Evolutionary conservation across 2,888 invertebrate genomes (phyloP).

Genomic region (Troilus luridus): DNA sequence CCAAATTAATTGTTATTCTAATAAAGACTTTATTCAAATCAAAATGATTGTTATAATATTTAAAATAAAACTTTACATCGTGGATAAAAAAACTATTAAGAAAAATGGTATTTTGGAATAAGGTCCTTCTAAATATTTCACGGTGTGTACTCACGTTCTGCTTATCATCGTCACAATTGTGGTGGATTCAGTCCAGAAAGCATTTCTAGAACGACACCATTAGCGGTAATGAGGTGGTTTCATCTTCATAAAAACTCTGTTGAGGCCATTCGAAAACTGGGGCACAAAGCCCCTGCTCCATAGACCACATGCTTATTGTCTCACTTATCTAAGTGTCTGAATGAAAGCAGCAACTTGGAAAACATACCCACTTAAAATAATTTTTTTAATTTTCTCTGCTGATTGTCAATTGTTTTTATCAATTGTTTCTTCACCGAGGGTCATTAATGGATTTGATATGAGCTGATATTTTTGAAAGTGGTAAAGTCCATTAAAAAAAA

Average conservation of each 20-base stretch:
- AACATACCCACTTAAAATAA: neutral
- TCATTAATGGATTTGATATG: too few relatives aligned
- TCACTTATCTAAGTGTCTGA: neutral
- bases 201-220: neutral
- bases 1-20: too few relatives aligned
- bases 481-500: too few relatives aligned
- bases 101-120: neutral
- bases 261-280: neutral
- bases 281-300: neutral
- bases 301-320: neutral
- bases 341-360: neutral
- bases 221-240: constrained; percentile 5
- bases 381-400: neutral
- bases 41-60: too few relatives aligned
- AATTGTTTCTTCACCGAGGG: too few relatives aligned
- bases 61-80: too few relatives aligned
- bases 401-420: too few relatives aligned
- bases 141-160: neutral
- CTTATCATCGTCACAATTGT: neutral
- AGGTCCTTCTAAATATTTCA: neutral
- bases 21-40: too few relatives aligned
- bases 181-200: constrained; percentile 1
- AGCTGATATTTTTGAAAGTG: too few relatives aligned
- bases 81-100: too few relatives aligned
- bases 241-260: constrained; percentile 23